These are phyloP conservation scores for Amblyopsis hoosieri DNA, from an alignment of 2,797 vertebrate genomes.

Conservation along the genomic window DNA sequence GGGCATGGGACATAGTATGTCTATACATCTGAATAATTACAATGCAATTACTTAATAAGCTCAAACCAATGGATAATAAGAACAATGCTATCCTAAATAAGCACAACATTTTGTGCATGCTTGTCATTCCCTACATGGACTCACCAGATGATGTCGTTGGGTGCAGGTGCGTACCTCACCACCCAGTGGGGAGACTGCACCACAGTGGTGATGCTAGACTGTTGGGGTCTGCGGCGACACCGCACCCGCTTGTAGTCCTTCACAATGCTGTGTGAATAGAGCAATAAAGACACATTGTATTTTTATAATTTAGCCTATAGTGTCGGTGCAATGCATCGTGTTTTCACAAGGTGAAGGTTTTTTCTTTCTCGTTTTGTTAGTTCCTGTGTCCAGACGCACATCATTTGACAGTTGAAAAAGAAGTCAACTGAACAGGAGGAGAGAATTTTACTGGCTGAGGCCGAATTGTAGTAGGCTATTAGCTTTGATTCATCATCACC, in stretches of 20 bases:
- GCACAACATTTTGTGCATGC: too few relatives aligned
- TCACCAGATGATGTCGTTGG: conserved; percentile 96
- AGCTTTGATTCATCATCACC: neutral
- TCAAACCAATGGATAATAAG: conserved; percentile 2
- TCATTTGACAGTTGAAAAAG: too few relatives aligned
- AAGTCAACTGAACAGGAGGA: too few relatives aligned
- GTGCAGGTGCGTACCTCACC: conserved; percentile 86
- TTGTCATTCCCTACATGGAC: conserved; percentile 25
- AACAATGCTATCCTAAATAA: neutral
- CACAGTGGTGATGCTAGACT: conserved; percentile 91
- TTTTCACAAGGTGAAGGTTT: too few relatives aligned
- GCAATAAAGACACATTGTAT: conserved; percentile 1
- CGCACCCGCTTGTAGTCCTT: conserved; percentile 83
- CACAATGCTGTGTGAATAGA: conserved; percentile 79
- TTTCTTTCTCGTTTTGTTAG: too few relatives aligned
- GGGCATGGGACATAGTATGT: too few relatives aligned
- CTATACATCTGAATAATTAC: too few relatives aligned
- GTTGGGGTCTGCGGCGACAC: conserved; percentile 84
- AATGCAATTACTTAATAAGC: too few relatives aligned
- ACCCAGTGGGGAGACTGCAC: conserved; percentile 90
- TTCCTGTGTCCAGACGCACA: too few relatives aligned
- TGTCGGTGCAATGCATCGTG: too few relatives aligned
- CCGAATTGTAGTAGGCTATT: neutral
- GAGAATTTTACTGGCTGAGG: too few relatives aligned
- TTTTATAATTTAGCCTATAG: neutral